phyloP scores from a whole-genome alignment of 2,797 vertebrate species.

The Arrhamphus sclerolepis region DNA sequence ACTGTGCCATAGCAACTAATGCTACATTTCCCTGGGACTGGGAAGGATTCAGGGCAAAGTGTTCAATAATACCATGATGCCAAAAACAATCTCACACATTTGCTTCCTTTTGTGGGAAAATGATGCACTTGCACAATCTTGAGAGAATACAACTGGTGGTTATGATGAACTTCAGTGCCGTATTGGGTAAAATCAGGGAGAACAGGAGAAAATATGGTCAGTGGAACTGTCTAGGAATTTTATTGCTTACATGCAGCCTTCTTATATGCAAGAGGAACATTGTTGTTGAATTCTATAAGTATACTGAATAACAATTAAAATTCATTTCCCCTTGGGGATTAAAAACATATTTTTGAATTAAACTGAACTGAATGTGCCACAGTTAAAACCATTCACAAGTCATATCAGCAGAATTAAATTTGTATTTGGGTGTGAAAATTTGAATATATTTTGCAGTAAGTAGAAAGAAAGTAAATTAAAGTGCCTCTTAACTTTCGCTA shows the following conservation, averaged over 20 bases:
- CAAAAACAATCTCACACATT: slow-evolving; percentile 36
- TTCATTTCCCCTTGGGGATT: no score
- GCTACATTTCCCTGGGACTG: slow-evolving; percentile 43
- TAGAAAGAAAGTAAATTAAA: not conserved
- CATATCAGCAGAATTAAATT: not conserved
- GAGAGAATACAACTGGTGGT: slow-evolving; percentile 66
- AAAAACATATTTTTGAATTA: no score
- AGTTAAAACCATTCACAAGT: not conserved
- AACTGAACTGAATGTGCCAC: no score
- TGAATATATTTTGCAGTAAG: not conserved
- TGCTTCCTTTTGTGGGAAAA: slow-evolving; percentile 87
- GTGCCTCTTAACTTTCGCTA: not conserved
- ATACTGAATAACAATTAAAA: no score
- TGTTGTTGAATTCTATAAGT: not conserved
- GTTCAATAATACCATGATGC: slow-evolving; percentile 56
- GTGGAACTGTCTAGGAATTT: no score
- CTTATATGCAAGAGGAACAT: not conserved
- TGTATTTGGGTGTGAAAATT: no score
- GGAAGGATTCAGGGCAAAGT: slow-evolving; percentile 14
- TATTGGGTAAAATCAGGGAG: slow-evolving; percentile 66
- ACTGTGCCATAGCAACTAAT: slow-evolving; percentile 18
- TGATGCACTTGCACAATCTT: slow-evolving; percentile 79
- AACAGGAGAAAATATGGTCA: slow-evolving; percentile 20
- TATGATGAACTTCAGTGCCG: slow-evolving; percentile 64
- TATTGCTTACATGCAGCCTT: no score